phyloP scores from a whole-genome alignment of 37 sponge, comb jelly and placozoan species.

The Halisarca cf. caerulea region DNA sequence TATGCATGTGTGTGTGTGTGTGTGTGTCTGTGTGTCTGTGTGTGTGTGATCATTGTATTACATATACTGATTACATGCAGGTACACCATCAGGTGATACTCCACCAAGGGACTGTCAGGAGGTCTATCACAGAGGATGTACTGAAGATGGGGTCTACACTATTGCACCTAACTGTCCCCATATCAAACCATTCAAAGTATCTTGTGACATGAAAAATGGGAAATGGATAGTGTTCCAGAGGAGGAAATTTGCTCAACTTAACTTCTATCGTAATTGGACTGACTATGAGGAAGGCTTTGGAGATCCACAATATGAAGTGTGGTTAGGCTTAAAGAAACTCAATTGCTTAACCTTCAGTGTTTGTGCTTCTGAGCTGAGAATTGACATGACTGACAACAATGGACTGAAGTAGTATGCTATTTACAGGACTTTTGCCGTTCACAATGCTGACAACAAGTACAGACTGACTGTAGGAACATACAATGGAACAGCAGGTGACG shows the following conservation, averaged over 20 bases:
- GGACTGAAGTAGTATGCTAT: neutral
- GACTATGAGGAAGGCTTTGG: constrained; percentile 18
- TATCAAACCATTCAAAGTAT: constrained; percentile 23
- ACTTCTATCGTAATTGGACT: neutral
- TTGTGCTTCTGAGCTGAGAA: neutral
- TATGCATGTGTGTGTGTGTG: neutral
- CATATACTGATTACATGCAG: neutral
- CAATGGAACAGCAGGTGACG: constrained; percentile 17
- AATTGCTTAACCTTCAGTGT: neutral
- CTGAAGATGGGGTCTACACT: neutral
- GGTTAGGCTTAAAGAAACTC: constrained; percentile 5
- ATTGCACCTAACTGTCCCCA: neutral
- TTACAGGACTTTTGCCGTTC: neutral
- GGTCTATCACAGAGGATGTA: constrained; percentile 6
- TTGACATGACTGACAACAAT: constrained; percentile 8
- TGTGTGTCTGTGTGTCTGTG: neutral
- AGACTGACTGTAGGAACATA: constrained; percentile 7
- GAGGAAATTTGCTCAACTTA: neutral
- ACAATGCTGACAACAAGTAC: constrained; percentile 4
- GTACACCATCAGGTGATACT: neutral
- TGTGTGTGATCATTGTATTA: neutral
- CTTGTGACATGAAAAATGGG: constrained; percentile 19
- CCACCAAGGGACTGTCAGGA: neutral
- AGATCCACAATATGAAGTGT: neutral
- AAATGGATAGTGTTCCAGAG: constrained; percentile 21